Base-by-base conservation (phyloP, 2,113 vertebrate species). In the Chelonoidis abingdonii region DNA sequence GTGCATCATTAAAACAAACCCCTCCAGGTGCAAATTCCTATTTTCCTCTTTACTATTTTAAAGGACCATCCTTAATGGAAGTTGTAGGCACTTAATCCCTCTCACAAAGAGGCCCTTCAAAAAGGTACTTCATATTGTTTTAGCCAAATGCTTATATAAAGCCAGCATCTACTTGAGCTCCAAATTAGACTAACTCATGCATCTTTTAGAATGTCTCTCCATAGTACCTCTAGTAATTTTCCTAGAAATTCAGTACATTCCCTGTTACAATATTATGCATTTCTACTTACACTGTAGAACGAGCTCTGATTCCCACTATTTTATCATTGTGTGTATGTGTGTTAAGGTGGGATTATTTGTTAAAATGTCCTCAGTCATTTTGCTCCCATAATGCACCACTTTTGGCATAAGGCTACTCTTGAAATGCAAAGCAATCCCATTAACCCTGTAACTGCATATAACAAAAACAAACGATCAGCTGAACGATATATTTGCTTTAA, bases 71-170 rank as follows among this genome's bases (percentile, higher is more conserved):
- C 31, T 89, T 89, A 90, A 90, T 52, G 47, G 49, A 90, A 49
- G 24, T 25, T 44, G 17, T 3, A 5, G 13, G 90, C 59, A 4
- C 10, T 35, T 3, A 88, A 29, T 3, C 3, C 41, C 35, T 13
- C 19, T 38, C 19, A 72, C 8, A n/a, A 72, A 72, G 35, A 72
- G 65, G 65, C 35, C 31, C 13, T 69, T 69, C 35, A 17, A n/a
- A n/a, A n/a, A 69, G 65, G 17, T 38, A 72, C 17, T 72, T 72
- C 38, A 65, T 53, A 84, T 92, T 56, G 83, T 53, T 52, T 53
- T 44, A 76, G 47, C 22, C 54, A 4, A 17, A 89, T 91, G 95
- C 53, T 91, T 10, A 91, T 53, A 69, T 11, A 94, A 89, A 86
- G 41, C 6, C 49, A 80, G 21, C 80, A 92, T 95, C 89, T 80